Percentiles rank a stretch among this genome's conserved stretches.
These are phyloP conservation scores for Asteroscopus sphinx DNA, from an alignment of 2,888 invertebrate genomes.

Conservation along the genomic window DNA sequence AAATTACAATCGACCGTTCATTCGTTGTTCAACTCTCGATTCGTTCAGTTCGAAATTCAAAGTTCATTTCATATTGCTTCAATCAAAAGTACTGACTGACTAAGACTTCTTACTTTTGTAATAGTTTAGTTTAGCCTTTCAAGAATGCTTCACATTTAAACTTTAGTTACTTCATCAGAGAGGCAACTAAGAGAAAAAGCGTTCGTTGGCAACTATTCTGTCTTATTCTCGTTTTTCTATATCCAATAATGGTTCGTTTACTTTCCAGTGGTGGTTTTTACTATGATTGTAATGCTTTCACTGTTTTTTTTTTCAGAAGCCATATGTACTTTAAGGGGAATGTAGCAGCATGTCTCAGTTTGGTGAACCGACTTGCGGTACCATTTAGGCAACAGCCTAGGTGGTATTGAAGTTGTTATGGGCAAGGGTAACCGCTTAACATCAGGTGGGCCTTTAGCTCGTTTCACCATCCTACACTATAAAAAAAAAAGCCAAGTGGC, in stretches of 20 bases:
- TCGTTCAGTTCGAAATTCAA: conserved; percentile 52
- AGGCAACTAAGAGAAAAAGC: conserved; percentile 12
- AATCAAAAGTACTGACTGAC: conserved; percentile 55
- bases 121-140: conserved; percentile 40
- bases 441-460: too few species aligned
- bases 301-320: too few species aligned
- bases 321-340: too few species aligned
- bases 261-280: not conserved
- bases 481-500: too few species aligned
- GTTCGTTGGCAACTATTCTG: conserved; percentile 9
- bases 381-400: too few species aligned
- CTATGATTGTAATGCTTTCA: not conserved
- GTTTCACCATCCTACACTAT: too few species aligned
- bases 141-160: conserved; percentile 39
- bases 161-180: conserved; percentile 29
- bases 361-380: too few species aligned
- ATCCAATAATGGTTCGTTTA: not conserved
- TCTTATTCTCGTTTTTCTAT: conserved; percentile 4
- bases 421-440: too few species aligned
- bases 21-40: conserved; percentile 51
- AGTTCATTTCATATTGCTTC: conserved; percentile 57
- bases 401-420: too few species aligned
- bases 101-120: conserved; percentile 43
- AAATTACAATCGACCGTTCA: conserved; percentile 53
- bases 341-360: too few species aligned